Conservation (phyloP, 2,797 vertebrate genomes). For the Cichlasoma orientale region DNA sequence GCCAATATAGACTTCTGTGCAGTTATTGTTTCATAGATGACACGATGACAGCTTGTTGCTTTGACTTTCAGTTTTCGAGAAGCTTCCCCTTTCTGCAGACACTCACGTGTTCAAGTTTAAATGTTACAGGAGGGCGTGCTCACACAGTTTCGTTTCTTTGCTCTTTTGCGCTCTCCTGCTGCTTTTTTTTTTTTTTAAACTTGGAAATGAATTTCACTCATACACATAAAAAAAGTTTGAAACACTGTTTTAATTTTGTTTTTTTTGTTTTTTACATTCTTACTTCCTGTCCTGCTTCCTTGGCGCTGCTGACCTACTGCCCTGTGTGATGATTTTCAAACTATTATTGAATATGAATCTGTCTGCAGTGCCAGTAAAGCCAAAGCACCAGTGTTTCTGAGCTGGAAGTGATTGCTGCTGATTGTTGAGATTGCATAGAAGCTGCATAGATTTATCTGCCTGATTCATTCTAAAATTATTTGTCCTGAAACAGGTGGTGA, state of each 20-base stretch:
- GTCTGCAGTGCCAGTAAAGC: neutral
- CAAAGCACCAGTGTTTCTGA: neutral
- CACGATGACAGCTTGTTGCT: neutral
- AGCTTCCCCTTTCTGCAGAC: conserved; percentile 46
- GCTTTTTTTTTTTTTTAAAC: neutral
- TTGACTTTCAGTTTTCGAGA: conserved; percentile 50
- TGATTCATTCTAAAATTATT: conserved; percentile 41
- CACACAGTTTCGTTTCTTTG: neutral
- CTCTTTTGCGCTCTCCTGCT: neutral
- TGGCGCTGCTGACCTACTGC: neutral
- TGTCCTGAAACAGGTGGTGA: conserved; percentile 81
- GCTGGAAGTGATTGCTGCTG: too few relatives aligned
- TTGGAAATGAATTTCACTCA: neutral
- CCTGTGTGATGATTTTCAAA: neutral
- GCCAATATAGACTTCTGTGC: fast-evolving
- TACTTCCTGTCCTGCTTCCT: neutral
- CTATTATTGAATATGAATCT: neutral
- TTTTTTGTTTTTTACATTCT: neutral
- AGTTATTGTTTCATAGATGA: fast-evolving
- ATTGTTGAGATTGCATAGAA: neutral
- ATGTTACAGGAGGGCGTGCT: neutral
- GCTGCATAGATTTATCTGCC: neutral
- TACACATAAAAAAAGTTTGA: neutral
- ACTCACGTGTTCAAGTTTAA: conserved; percentile 36
- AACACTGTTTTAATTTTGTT: neutral